Evolutionary conservation across 2,113 vertebrate species (phyloP).

Genomic region (Ibidorhyncha struthersii): DNA sequence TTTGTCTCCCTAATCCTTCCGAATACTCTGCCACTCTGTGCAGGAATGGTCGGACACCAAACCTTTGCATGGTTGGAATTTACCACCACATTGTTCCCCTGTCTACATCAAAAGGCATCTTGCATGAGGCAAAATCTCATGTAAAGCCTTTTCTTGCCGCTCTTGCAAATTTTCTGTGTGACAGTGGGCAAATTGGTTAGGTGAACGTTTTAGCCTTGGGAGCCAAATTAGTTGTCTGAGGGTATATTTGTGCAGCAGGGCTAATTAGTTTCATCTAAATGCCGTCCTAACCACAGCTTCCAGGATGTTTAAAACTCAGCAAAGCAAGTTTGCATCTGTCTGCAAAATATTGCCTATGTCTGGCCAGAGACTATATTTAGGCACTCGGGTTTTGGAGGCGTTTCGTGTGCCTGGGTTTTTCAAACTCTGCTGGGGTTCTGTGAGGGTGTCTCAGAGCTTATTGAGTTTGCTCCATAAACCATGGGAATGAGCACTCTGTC

Average conservation of each 20-base stretch:
- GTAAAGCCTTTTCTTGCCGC: background rate
- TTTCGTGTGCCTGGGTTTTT: background rate
- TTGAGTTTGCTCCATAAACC: background rate
- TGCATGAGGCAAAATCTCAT: background rate
- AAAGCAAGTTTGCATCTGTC: background rate
- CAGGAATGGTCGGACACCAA: background rate
- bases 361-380: constrained; percentile 9
- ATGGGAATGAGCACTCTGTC: background rate
- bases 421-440: background rate
- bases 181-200: background rate
- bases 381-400: background rate
- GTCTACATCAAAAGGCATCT: background rate
- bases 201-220: background rate
- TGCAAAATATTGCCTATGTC: background rate
- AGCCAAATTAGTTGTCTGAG: background rate
- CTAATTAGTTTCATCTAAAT: background rate
- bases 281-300: constrained; percentile 11
- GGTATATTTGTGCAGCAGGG: background rate
- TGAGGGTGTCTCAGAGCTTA: background rate
- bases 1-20: background rate
- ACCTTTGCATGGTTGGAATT: background rate
- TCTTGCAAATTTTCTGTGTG: background rate
- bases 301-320: constrained; percentile 15
- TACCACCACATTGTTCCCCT: background rate
- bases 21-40: background rate